These are phyloP conservation scores for Phytoseiulus persimilis DNA, from an alignment of 2,888 invertebrate genomes.

Conservation along the genomic window DNA sequence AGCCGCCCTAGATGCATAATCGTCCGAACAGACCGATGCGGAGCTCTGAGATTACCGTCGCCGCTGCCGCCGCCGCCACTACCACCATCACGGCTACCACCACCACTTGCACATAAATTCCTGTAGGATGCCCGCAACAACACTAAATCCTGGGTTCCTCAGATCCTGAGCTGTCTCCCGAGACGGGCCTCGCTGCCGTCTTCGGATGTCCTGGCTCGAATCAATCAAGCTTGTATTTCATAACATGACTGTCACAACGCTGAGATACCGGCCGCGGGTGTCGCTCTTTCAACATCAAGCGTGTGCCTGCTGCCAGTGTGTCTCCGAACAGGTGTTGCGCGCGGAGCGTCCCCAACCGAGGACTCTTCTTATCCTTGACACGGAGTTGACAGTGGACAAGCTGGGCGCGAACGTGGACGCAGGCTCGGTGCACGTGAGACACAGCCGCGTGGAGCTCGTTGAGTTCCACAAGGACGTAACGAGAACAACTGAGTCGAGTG, in stretches of 20 bases:
- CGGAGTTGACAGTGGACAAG: not conserved
- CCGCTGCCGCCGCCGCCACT: too few relatives aligned
- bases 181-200: not conserved
- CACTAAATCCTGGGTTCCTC: not conserved
- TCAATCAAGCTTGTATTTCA: not conserved
- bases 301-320: not conserved
- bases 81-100: not conserved
- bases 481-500: not conserved
- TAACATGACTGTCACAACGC: not conserved
- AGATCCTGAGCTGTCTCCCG: not conserved
- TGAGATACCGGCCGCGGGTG: not conserved
- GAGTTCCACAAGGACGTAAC: not conserved
- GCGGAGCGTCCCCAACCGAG: not conserved
- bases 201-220: not conserved
- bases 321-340: not conserved
- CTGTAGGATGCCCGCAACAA: not conserved
- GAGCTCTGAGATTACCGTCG: too few relatives aligned
- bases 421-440: not conserved
- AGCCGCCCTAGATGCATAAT: too few relatives aligned
- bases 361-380: not conserved
- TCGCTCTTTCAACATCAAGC: not conserved
- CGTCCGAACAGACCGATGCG: too few relatives aligned
- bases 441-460: not conserved
- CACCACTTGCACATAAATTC: not conserved
- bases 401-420: not conserved